These are phyloP conservation scores for Nannobrachium achirus DNA, from an alignment of 2,113 vertebrate genomes.

Conservation along the genomic window DNA sequence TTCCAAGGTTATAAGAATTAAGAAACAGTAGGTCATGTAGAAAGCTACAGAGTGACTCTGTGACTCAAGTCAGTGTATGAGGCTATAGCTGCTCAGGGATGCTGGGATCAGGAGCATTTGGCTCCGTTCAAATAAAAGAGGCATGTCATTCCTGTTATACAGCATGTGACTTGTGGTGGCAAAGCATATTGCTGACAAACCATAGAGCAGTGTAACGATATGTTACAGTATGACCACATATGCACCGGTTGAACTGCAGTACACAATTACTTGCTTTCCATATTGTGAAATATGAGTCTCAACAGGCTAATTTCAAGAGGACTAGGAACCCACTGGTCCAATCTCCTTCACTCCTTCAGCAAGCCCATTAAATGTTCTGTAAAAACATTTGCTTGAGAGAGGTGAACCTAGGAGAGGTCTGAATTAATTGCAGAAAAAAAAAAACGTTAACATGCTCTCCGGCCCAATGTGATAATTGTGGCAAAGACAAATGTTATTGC, in stretches of 20 bases:
- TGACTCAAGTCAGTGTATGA: constrained; percentile 1
- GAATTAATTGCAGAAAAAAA: constrained; percentile 31
- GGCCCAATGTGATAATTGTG: constrained; percentile 48
- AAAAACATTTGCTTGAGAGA: constrained; percentile 44
- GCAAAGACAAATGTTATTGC: constrained; percentile 56
- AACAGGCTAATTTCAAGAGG: not conserved
- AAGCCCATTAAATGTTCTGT: constrained; percentile 22
- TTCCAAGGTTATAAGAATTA: not conserved
- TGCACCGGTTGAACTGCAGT: not conserved
- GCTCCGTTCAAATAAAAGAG: constrained; percentile 3
- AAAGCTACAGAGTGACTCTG: constrained; percentile 2
- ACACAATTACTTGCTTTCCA: not conserved
- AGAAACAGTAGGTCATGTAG: not conserved
- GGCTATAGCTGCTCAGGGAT: not conserved
- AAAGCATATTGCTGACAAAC: not conserved
- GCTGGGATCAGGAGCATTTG: constrained; percentile 1
- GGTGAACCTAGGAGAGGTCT: constrained; percentile 33
- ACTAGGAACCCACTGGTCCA: not conserved
- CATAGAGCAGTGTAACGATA: constrained; percentile 3
- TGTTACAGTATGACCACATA: not conserved
- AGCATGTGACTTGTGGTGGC: constrained; percentile 1
- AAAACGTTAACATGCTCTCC: constrained; percentile 41
- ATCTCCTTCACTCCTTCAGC: constrained; percentile 5
- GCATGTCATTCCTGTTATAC: not conserved
- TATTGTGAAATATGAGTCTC: not conserved